Percentiles rank a stretch among this genome's conserved stretches.
phyloP scores from a whole-genome alignment of 2,797 vertebrate species.

The Spinus pinus region DNA sequence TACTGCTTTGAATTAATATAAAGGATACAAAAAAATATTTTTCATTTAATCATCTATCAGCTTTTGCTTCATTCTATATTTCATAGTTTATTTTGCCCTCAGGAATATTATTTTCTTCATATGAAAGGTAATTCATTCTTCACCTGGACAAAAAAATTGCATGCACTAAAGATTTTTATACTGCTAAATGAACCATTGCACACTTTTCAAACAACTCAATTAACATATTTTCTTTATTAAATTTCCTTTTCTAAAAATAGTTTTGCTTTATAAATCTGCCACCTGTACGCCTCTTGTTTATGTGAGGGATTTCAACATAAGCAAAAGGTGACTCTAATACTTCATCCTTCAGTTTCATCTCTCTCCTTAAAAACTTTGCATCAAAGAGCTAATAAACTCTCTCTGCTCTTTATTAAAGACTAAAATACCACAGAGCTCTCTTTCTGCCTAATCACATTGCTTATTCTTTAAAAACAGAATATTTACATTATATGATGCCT shows the following conservation, averaged over 20 bases:
- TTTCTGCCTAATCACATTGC: background rate
- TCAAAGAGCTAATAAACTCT: background rate
- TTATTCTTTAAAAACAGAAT: background rate
- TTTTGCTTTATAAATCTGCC: background rate
- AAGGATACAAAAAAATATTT: background rate
- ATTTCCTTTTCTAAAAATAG: background rate
- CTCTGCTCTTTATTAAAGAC: background rate
- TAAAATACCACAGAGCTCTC: background rate
- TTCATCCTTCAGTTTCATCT: background rate
- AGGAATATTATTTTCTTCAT: background rate
- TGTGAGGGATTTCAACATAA: background rate
- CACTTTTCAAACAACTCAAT: background rate
- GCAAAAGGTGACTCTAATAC: background rate
- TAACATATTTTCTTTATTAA: background rate
- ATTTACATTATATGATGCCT: background rate
- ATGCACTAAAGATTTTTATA: background rate
- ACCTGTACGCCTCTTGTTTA: background rate
- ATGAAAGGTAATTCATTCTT: background rate
- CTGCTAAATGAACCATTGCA: background rate
- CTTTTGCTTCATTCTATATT: background rate
- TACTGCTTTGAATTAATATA: background rate
- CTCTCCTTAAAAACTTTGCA: background rate
- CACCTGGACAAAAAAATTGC: background rate
- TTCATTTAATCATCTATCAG: background rate
- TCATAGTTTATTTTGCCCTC: background rate